Base-by-base conservation (phyloP, 2,113 vertebrate genomes). In the Steatornis caripensis region DNA sequence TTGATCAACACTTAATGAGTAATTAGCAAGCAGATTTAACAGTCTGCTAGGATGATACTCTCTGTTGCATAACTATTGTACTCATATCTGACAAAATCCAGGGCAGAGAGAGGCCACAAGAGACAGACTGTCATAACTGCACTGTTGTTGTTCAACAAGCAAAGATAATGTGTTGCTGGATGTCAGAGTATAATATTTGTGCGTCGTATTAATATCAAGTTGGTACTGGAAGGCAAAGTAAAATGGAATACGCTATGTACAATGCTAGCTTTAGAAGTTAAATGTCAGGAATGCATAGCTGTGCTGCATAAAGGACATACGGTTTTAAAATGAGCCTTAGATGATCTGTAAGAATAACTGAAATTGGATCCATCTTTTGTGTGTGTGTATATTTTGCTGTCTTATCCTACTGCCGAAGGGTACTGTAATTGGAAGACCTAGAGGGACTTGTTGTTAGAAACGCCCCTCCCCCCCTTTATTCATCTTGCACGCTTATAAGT, bases 1-100 rank as follows among this genome's bases (percentile, higher is more conserved):
- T 46, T 77, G 66, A 77, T 95, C 76, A 89, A 41, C 0, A 0
- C 30, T 83, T 86, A 82, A 66, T 75, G 43, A 74, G 6, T 83
- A 86, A 97, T 96, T 93, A 95, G 71, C n/a, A 64, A 97, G 36
- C 64, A 94, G 43, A 80, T 93, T 74, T 82, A 76, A 61, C 53
- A 70, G 11, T 66, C 76, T 88, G 41, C 61, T 79, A 30, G 80
- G 64, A 75, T 6, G 4, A 39, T 55, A 41, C 58, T 80, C 65
- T 64, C 49, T 81, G 39, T 49, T 77, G 54, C 57, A 20, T 71
- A 91, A 55, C 72, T 62, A 9, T 36, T 72, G 58, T 55, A 36
- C 39, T 95, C 12, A 4, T 29, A 29, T 49, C 51, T 74, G 36
- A 26, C 72, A 53, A 94, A 94, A 90, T 72, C 32, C 12, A 4